Conservation (phyloP, 2,888 invertebrate species). For the Cepaea hortensis region DNA sequence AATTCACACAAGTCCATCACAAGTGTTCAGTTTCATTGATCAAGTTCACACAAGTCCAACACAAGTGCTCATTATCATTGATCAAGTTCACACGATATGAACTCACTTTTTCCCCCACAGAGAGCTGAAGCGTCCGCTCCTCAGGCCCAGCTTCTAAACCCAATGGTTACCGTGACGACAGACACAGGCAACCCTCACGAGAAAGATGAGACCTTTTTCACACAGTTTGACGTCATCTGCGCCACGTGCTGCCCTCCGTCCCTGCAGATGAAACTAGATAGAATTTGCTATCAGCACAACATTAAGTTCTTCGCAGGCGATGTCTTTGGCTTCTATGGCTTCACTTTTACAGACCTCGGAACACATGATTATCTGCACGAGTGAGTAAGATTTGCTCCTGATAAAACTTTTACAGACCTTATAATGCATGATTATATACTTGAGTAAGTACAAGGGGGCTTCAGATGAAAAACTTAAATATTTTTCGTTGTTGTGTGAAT, state of each 20-base stretch:
- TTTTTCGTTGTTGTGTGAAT: too few species aligned
- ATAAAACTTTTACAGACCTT: background rate
- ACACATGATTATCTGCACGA: constrained; percentile 85
- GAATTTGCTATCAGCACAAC: constrained; percentile 80
- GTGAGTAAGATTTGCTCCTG: constrained; percentile 80
- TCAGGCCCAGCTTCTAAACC: constrained; percentile 90
- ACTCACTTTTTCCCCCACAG: constrained; percentile 74
- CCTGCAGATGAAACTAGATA: constrained; percentile 85
- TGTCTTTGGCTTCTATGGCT: constrained; percentile 95
- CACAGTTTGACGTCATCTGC: constrained; percentile 87
- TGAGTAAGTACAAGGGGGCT: background rate
- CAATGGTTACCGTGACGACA: constrained; percentile 88
- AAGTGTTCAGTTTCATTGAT: too few species aligned
- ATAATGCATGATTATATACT: background rate
- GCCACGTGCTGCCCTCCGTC: constrained; percentile 85
- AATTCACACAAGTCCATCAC: too few species aligned
- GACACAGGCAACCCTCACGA: constrained; percentile 80
- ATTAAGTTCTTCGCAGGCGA: constrained; percentile 92
- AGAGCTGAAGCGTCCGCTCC: constrained; percentile 89
- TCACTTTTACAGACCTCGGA: constrained; percentile 91
- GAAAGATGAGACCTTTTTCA: constrained; percentile 85
- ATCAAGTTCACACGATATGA: background rate
- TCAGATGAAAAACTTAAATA: background rate
- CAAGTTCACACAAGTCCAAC: too few species aligned
- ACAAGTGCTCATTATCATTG: too few species aligned